phyloP scores from a whole-genome alignment of 2,888 invertebrate genomes.

The Pherbina coryleti region DNA sequence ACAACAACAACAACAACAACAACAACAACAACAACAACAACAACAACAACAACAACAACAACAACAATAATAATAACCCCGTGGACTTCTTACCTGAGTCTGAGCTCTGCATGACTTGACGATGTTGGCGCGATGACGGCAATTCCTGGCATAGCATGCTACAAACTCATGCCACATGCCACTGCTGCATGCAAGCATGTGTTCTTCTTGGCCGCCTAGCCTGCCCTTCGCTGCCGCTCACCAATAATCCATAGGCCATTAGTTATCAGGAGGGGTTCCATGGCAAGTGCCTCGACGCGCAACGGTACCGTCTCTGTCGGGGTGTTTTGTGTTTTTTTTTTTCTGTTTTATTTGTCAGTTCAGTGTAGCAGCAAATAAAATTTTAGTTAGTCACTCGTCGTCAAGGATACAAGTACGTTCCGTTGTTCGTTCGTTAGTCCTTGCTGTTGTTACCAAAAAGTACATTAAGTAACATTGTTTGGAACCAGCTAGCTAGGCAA shows the following conservation, averaged over 20 bases:
- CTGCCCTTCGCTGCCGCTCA: constrained; percentile 4
- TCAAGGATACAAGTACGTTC: constrained; percentile 68
- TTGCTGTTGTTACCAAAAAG: constrained; percentile 45
- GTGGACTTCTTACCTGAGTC: not conserved
- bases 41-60: constrained; percentile 19
- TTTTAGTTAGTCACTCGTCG: constrained; percentile 70
- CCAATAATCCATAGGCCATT: not conserved
- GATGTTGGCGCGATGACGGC: constrained; percentile 37
- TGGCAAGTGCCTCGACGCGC: constrained; percentile 21
- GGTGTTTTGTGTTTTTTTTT: constrained; percentile 57
- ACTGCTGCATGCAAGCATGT: constrained; percentile 9
- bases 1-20: constrained; percentile 21
- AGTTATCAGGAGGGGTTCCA: constrained; percentile 15
- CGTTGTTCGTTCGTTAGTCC: constrained; percentile 36
- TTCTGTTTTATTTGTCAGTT: constrained; percentile 18
- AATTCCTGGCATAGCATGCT: constrained; percentile 38
- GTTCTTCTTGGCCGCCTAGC: not conserved
- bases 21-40: constrained; percentile 12
- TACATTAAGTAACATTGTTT: constrained; percentile 35
- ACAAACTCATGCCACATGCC: constrained; percentile 35
- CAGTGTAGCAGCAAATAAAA: constrained; percentile 66
- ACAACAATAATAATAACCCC: not conserved
- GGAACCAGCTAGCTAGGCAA: constrained; percentile 31
- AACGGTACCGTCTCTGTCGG: constrained; percentile 38
- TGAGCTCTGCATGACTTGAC: constrained; percentile 14